Conservation (phyloP, 1,140 invertebrate genomes). For the Megathymus violae region DNA sequence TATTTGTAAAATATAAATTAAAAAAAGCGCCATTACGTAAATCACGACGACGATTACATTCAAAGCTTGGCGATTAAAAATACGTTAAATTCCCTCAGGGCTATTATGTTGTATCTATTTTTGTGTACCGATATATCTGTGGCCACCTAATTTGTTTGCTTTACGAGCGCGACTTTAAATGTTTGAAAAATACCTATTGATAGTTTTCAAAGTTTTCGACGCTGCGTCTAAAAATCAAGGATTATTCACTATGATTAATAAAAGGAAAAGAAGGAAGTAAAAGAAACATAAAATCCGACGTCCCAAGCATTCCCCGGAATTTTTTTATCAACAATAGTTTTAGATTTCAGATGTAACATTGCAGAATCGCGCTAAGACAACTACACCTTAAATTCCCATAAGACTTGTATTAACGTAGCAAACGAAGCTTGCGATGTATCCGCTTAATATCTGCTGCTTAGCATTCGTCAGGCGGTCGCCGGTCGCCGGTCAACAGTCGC, state of each 20-base stretch:
- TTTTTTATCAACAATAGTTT: too few species aligned
- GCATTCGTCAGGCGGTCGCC: constrained; percentile 40
- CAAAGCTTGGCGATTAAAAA: constrained; percentile 14
- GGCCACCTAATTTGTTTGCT: constrained; percentile 10
- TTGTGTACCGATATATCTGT: constrained; percentile 8
- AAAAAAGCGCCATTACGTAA: not conserved
- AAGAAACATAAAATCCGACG: too few species aligned
- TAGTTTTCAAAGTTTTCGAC: constrained; percentile 18
- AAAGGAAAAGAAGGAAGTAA: too few species aligned
- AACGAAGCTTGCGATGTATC: constrained; percentile 26
- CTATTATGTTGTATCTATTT: constrained; percentile 7
- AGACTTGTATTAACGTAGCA: constrained; percentile 25
- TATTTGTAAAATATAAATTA: not conserved
- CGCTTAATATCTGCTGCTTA: constrained; percentile 51
- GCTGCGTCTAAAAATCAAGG: too few species aligned
- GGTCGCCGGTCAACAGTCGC: constrained; percentile 25
- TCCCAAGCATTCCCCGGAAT: too few species aligned
- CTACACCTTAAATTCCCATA: constrained; percentile 12
- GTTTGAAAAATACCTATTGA: not conserved
- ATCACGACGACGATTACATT: not conserved
- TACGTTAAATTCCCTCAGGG: constrained; percentile 2
- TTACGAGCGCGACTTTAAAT: constrained; percentile 6
- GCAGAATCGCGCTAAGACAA: not conserved
- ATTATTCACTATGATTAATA: too few species aligned
- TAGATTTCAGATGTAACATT: too few species aligned